Evolutionary conservation across 2,888 invertebrate genomes (phyloP).

Genomic region (Andricus quercusramuli): DNA sequence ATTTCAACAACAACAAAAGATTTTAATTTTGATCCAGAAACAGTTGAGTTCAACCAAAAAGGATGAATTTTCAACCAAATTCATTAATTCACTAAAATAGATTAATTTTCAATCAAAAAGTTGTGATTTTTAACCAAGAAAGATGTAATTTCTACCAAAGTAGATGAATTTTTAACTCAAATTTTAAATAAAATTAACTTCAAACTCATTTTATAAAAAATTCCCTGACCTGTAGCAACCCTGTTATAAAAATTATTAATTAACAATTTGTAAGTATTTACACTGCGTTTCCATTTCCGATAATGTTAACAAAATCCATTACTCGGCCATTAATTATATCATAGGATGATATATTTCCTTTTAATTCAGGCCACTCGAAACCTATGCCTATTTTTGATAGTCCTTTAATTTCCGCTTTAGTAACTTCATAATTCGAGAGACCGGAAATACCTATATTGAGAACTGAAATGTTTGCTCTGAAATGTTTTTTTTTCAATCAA

Average conservation of each 20-base stretch:
- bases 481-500: not conserved
- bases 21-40: too few relatives aligned
- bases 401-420: conserved; percentile 48
- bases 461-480: conserved; percentile 33
- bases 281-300: conserved; percentile 51
- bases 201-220: too few relatives aligned
- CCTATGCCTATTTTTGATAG: conserved; percentile 38
- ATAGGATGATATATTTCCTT: conserved; percentile 44
- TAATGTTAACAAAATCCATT: conserved; percentile 43
- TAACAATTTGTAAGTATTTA: conserved; percentile 29
- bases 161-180: too few relatives aligned
- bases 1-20: too few relatives aligned
- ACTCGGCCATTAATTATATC: conserved; percentile 39
- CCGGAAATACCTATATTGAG: conserved; percentile 34
- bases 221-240: too few relatives aligned
- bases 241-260: not conserved
- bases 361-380: conserved; percentile 46
- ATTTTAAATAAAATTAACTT: too few relatives aligned
- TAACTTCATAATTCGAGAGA: conserved; percentile 49
- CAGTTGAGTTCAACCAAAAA: too few relatives aligned
- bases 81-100: too few relatives aligned
- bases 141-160: too few relatives aligned
- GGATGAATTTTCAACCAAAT: too few relatives aligned
- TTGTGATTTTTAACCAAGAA: too few relatives aligned
- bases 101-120: too few relatives aligned